Conservation (phyloP, 2,113 vertebrate genomes). For the Eptesicus fuscus region DNA sequence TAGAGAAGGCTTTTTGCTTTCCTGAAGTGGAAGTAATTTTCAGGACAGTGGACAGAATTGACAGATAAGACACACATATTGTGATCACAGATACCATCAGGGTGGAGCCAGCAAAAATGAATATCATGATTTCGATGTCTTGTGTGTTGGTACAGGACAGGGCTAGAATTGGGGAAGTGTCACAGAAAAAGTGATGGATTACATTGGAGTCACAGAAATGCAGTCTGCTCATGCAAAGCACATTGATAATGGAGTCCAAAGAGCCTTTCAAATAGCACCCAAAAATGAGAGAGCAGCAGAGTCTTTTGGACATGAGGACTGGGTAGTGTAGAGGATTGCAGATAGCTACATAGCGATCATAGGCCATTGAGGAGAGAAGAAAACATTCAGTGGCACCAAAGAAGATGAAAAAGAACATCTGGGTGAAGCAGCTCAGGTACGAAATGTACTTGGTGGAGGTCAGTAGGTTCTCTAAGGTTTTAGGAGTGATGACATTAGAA, state of each 20-base stretch:
- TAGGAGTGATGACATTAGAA: constrained; percentile 38
- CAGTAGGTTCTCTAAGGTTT: constrained; percentile 32
- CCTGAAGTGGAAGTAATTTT: constrained; percentile 45
- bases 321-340: constrained; percentile 28
- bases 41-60: constrained; percentile 41
- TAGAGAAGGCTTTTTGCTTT: constrained; percentile 43
- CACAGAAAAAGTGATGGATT: constrained; percentile 69
- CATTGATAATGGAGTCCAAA: neutral
- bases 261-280: constrained; percentile 3
- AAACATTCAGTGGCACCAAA: neutral
- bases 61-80: constrained; percentile 28
- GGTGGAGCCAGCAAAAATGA: neutral
- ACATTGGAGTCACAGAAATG: constrained; percentile 53
- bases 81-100: neutral
- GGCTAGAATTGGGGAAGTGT: neutral
- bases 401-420: constrained; percentile 23
- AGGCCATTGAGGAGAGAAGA: constrained; percentile 47
- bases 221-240: neutral
- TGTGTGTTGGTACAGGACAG: constrained; percentile 46
- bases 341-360: constrained; percentile 46
- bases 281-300: neutral
- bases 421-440: neutral
- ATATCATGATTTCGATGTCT: neutral
- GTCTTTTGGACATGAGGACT: neutral
- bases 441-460: constrained; percentile 1